Percentiles rank a stretch among this genome's conserved stretches.
Evolutionary conservation across 2,888 invertebrate genomes (phyloP).

Genomic region (Macaria liturata): DNA sequence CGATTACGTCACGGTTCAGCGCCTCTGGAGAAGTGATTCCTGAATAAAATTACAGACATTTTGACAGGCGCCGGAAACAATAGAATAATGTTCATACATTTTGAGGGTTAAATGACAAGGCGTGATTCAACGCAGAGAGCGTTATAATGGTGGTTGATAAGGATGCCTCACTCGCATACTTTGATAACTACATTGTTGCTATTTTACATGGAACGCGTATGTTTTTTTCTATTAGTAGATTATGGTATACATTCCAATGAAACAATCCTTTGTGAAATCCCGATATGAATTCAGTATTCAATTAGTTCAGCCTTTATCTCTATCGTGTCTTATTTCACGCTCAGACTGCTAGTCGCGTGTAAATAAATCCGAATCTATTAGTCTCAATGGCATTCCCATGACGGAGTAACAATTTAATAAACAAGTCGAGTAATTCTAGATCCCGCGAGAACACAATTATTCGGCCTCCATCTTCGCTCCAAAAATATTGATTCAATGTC

Average conservation of each 20-base stretch:
- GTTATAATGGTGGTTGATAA: conserved; percentile 8
- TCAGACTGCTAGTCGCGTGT: not conserved
- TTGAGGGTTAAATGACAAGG: conserved; percentile 35
- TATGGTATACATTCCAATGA: too few relatives aligned
- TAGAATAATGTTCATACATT: conserved; percentile 31
- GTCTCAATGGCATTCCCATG: not conserved
- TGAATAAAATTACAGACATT: conserved; percentile 31
- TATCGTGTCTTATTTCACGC: too few relatives aligned
- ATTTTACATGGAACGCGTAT: too few relatives aligned
- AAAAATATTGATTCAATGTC: conserved; percentile 19
- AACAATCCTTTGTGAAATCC: too few relatives aligned
- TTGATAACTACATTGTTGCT: too few relatives aligned
- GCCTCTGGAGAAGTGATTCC: conserved; percentile 10
- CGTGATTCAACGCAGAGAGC: conserved; percentile 34
- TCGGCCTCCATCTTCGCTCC: conserved; percentile 1
- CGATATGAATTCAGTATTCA: too few relatives aligned
- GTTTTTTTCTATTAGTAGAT: too few relatives aligned
- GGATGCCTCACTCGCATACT: conserved; percentile 5
- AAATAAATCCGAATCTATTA: conserved; percentile 1
- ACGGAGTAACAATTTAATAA: not conserved
- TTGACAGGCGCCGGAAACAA: conserved; percentile 29
- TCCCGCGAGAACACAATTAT: conserved; percentile 7
- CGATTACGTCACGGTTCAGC: conserved; percentile 12
- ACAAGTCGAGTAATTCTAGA: conserved; percentile 1
- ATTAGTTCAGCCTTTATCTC: too few relatives aligned